Evolutionary conservation across 2,888 invertebrate species (phyloP).

Genomic region (Bedellia somnulentella): DNA sequence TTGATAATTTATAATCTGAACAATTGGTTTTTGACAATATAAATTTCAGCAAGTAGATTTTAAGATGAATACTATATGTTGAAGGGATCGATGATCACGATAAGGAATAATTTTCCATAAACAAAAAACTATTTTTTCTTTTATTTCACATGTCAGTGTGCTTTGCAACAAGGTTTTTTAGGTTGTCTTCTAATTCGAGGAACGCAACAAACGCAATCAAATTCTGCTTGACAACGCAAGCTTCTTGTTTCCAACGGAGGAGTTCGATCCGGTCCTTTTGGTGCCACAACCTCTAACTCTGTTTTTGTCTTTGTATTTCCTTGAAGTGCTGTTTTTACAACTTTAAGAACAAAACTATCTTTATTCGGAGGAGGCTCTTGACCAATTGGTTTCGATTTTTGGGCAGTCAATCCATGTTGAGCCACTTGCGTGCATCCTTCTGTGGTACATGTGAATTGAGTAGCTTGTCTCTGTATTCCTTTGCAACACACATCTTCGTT

Average conservation of each 20-base stretch:
- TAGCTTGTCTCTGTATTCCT: conserved; percentile 29
- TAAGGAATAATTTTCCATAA: too few relatives aligned
- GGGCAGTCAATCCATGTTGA: conserved; percentile 27
- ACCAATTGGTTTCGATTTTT: conserved; percentile 18
- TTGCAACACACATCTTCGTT: conserved; percentile 32
- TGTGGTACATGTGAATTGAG: conserved; percentile 46
- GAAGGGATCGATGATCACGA: too few relatives aligned
- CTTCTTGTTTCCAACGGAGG: conserved; percentile 42
- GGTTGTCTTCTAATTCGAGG: too few relatives aligned
- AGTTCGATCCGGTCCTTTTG: conserved; percentile 61
- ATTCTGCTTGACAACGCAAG: conserved; percentile 39
- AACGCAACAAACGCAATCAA: conserved; percentile 33
- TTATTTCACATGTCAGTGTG: not conserved
- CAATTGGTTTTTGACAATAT: too few relatives aligned
- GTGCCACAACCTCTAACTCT: conserved; percentile 68
- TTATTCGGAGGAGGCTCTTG: conserved; percentile 44
- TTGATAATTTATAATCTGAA: too few relatives aligned
- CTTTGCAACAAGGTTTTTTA: conserved; percentile 14
- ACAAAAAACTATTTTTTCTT: too few relatives aligned
- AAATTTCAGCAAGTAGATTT: too few relatives aligned
- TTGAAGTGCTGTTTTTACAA: conserved; percentile 68
- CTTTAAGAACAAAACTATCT: conserved; percentile 65
- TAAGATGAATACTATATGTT: too few relatives aligned
- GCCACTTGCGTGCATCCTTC: conserved; percentile 36
- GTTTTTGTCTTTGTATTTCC: conserved; percentile 64